Conservation (phyloP, 2,888 invertebrate species). For the Callimorpha dominula region DNA sequence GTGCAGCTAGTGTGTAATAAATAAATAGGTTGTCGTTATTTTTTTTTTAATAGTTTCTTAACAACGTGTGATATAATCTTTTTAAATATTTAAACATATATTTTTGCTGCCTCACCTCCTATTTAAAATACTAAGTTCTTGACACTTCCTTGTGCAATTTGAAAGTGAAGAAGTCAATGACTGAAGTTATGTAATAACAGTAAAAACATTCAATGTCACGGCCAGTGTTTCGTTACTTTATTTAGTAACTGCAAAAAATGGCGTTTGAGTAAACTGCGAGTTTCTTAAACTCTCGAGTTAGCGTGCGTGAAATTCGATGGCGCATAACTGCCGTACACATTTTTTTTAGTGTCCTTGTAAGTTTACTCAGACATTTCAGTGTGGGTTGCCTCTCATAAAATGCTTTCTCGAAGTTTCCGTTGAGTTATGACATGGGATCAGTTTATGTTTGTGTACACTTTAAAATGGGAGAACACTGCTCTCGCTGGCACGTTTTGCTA, state of each 20-base stretch:
- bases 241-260: slow-evolving; percentile 1
- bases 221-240: slow-evolving; percentile 2
- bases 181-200: slow-evolving; percentile 20
- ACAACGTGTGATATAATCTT: no score
- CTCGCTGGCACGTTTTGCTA: no score
- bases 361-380: background rate
- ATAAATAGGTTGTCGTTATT: no score
- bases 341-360: background rate
- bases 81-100: no score
- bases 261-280: background rate
- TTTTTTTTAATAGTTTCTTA: no score
- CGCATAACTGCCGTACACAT: background rate
- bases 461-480: no score
- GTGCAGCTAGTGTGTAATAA: no score
- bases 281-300: background rate
- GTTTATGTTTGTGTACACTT: no score
- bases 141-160: background rate
- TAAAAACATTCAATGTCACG: slow-evolving; percentile 21
- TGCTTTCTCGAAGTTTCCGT: no score
- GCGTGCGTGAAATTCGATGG: background rate
- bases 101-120: background rate
- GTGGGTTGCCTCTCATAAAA: no score
- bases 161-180: slow-evolving; percentile 20
- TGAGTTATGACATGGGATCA: no score
- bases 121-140: background rate